phyloP scores from a whole-genome alignment of 2,113 vertebrate genomes.

The Silurus asotus region DNA sequence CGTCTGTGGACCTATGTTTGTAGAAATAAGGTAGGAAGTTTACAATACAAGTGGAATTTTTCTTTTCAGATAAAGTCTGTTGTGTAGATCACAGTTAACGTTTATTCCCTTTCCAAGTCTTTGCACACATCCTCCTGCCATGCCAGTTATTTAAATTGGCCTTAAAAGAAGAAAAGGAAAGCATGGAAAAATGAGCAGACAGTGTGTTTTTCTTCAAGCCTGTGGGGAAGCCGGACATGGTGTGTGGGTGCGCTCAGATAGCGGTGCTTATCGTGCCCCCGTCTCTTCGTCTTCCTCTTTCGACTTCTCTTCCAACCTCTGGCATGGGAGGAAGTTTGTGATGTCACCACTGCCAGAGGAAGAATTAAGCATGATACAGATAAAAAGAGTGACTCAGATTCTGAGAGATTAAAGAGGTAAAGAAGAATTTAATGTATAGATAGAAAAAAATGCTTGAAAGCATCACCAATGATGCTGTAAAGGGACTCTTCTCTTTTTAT shows the following conservation, averaged over 20 bases:
- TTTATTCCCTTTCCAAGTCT: slow-evolving; percentile 40
- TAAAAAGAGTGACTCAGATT: not conserved
- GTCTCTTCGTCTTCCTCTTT: slow-evolving; percentile 48
- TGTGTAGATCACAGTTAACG: slow-evolving; percentile 43
- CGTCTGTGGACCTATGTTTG: not conserved
- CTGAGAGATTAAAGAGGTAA: not conserved
- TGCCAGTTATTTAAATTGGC: slow-evolving; percentile 49
- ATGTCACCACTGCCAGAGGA: slow-evolving; percentile 44
- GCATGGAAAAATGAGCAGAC: slow-evolving; percentile 48
- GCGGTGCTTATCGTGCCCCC: slow-evolving; percentile 48
- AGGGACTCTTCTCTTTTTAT: not conserved
- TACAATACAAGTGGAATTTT: slow-evolving; percentile 24
- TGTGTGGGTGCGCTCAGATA: slow-evolving; percentile 55
- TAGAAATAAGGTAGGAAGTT: not conserved
- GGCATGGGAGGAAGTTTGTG: slow-evolving; percentile 45
- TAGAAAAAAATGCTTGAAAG: not conserved
- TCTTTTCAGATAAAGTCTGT: slow-evolving; percentile 39
- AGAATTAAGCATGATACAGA: not conserved
- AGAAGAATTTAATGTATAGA: not conserved
- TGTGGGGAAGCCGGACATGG: slow-evolving; percentile 48
- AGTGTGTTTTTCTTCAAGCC: slow-evolving; percentile 46
- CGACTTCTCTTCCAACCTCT: slow-evolving; percentile 40
- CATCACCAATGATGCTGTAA: not conserved
- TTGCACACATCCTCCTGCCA: slow-evolving; percentile 45
- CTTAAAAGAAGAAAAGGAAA: slow-evolving; percentile 49